Conservation (phyloP, 2,888 invertebrate genomes). For the Hemicrepidius hirtus region DNA sequence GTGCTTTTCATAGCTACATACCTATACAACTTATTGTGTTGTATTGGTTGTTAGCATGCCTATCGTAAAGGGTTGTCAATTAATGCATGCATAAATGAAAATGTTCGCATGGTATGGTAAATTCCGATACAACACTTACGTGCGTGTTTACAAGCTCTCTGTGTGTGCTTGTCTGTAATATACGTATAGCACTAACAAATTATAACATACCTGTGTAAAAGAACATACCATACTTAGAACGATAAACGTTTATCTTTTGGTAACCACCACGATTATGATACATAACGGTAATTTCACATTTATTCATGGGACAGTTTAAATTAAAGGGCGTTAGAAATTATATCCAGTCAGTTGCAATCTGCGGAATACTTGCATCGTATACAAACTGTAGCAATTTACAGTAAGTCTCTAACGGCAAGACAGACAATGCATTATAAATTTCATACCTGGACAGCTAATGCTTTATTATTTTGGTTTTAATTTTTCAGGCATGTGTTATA, state of each 20-base stretch:
- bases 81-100: slow-evolving; percentile 24
- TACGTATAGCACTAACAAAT: background rate
- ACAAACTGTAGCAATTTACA: slow-evolving; percentile 23
- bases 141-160: slow-evolving; percentile 12
- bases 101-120: background rate
- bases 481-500: slow-evolving; percentile 15
- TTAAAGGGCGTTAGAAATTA: background rate
- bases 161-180: background rate
- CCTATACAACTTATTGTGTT: slow-evolving; percentile 9
- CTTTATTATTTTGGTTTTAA: slow-evolving; percentile 20
- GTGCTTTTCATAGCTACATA: slow-evolving; percentile 11
- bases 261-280: background rate
- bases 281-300: background rate
- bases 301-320: background rate
- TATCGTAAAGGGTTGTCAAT: slow-evolving; percentile 25
- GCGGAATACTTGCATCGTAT: background rate
- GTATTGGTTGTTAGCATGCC: background rate
- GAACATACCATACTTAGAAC: background rate
- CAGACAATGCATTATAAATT: slow-evolving; percentile 24
- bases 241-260: no score
- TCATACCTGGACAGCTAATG: slow-evolving; percentile 18
- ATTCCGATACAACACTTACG: slow-evolving; percentile 8
- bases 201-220: background rate
- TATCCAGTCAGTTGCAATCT: background rate
- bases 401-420: background rate